A percentile compares a stretch with the other conserved stretches of the same genome.
These are phyloP conservation scores for Apteryx mantelli DNA, from an alignment of 2,113 vertebrate genomes.

Conservation along the genomic window DNA sequence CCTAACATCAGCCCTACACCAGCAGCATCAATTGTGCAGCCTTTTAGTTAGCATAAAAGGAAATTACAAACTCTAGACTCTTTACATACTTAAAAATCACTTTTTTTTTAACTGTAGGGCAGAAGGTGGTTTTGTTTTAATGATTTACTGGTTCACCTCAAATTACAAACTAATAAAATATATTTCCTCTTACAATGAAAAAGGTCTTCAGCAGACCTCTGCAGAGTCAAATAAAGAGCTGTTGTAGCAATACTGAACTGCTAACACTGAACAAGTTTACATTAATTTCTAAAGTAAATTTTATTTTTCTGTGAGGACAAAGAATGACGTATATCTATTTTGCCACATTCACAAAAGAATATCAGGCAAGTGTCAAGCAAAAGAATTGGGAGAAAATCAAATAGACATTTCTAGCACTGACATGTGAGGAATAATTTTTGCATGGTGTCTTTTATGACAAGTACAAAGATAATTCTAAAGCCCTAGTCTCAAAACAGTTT, in stretches of 20 bases:
- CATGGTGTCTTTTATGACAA: not conserved
- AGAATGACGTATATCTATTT: not conserved
- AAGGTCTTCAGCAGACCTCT: not conserved
- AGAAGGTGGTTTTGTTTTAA: conserved; percentile 45
- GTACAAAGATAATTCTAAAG: not conserved
- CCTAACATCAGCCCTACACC: not conserved
- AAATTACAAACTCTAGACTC: not conserved
- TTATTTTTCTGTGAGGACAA: not conserved
- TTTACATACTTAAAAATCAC: conserved; percentile 27
- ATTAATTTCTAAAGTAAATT: not conserved
- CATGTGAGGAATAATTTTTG: not conserved
- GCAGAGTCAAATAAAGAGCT: not conserved
- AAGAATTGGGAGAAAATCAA: not conserved
- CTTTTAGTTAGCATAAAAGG: conserved; percentile 10
- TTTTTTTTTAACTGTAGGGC: conserved; percentile 29
- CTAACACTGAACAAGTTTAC: not conserved
- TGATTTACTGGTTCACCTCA: conserved; percentile 52
- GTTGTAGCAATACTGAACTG: not conserved
- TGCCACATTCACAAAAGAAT: not conserved
- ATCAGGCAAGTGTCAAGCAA: not conserved
- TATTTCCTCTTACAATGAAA: conserved; percentile 18
- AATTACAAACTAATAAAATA: conserved; percentile 32
- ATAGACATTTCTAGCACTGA: not conserved
- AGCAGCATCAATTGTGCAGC: not conserved
- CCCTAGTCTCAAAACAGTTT: not conserved